These are phyloP conservation scores for Rhagologus leucostigma DNA, from an alignment of 2,113 vertebrate species.

Conservation along the genomic window DNA sequence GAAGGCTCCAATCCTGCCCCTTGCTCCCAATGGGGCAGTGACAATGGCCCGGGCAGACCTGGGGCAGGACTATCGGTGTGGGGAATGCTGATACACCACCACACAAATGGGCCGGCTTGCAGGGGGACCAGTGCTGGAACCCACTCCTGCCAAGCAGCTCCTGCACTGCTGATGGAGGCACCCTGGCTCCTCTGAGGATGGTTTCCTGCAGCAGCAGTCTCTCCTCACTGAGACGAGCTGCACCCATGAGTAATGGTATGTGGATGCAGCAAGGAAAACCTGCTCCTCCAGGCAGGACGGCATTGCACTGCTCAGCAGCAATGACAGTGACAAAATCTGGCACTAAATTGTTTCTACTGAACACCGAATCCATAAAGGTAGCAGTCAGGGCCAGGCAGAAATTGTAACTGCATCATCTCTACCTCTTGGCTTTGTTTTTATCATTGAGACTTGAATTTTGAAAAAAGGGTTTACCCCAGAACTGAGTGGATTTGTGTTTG, in stretches of 20 bases:
- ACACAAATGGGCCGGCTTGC: rapidly evolving
- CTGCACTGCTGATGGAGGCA: rapidly evolving
- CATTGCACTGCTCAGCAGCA: neutral
- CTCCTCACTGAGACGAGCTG: neutral
- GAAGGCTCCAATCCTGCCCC: neutral
- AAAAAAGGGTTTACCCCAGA: neutral
- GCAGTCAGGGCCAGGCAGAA: neutral
- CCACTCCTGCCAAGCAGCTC: neutral
- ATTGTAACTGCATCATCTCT: neutral
- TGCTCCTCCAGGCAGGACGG: neutral
- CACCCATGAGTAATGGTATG: neutral
- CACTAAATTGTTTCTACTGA: neutral
- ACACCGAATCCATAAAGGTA: neutral
- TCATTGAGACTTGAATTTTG: neutral
- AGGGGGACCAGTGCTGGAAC: neutral
- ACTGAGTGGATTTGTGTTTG: neutral
- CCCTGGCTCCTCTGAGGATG: neutral
- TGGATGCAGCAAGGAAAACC: neutral
- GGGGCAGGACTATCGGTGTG: rapidly evolving
- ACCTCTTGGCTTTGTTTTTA: neutral
- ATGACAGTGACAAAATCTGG: neutral
- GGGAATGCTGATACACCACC: neutral
- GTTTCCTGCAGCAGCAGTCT: neutral
- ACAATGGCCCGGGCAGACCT: rapidly evolving
- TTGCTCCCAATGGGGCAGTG: rapidly evolving